A percentile compares a stretch with the other conserved stretches of the same genome.
Conservation (phyloP, 2,113 vertebrate species). For the Austrofundulus limnaeus region DNA sequence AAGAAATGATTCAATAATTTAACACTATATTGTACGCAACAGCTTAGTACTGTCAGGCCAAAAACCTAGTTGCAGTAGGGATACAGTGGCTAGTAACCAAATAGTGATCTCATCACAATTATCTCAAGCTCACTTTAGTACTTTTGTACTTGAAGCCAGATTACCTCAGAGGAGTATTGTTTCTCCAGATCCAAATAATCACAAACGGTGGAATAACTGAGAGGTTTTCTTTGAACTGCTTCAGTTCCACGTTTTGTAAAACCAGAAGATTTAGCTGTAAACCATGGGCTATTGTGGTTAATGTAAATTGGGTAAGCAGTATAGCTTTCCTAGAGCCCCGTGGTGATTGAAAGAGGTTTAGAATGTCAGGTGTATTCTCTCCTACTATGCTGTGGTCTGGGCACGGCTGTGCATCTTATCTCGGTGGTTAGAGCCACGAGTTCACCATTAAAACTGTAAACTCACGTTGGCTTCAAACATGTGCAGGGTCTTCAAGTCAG, state of each 20-base stretch:
- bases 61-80: constrained; percentile 28
- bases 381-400: constrained; percentile 47
- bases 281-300: constrained; percentile 28
- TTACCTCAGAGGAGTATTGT: constrained; percentile 41
- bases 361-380: constrained; percentile 57
- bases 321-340: constrained; percentile 33
- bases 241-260: constrained; percentile 9
- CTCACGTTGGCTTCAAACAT: background rate
- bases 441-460: constrained; percentile 36
- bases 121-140: constrained; percentile 37
- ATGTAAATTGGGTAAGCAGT: constrained; percentile 38
- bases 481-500: background rate
- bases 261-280: constrained; percentile 29
- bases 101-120: constrained; percentile 59
- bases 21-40: constrained; percentile 3
- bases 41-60: constrained; percentile 6
- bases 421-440: constrained; percentile 45
- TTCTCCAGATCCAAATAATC: constrained; percentile 40
- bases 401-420: constrained; percentile 21
- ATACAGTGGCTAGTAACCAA: constrained; percentile 48
- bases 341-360: constrained; percentile 43
- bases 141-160: constrained; percentile 34
- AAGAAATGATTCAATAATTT: too few relatives aligned
- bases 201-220: constrained; percentile 29
- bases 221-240: constrained; percentile 41